Evolutionary conservation across 2,113 vertebrate genomes (phyloP).

Genomic region (Trochalopteron elliotii): DNA sequence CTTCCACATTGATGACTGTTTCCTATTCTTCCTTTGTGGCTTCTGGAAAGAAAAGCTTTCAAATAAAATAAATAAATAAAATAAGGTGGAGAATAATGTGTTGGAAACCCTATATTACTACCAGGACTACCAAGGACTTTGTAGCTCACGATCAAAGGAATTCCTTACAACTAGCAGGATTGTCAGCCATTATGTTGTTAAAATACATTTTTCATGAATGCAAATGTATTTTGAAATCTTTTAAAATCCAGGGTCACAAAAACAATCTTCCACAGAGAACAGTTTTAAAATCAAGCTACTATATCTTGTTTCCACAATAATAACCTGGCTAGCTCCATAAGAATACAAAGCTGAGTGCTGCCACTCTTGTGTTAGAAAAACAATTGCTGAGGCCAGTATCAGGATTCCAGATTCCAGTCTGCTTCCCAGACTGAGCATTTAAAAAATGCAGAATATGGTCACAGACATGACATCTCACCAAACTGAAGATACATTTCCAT

Average conservation of each 20-base stretch:
- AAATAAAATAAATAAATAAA: constrained; percentile 34
- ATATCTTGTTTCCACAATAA: not conserved
- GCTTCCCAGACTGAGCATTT: not conserved
- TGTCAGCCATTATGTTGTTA: constrained; percentile 18
- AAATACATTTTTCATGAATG: constrained; percentile 45
- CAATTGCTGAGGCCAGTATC: not conserved
- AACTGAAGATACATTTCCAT: not conserved
- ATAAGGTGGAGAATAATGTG: not conserved
- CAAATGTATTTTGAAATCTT: constrained; percentile 28
- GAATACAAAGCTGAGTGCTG: not conserved
- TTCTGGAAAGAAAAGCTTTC: constrained; percentile 11
- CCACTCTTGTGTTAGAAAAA: not conserved
- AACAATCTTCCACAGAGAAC: not conserved
- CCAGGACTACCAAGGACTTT: not conserved
- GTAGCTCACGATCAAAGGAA: constrained; percentile 43
- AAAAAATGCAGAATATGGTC: not conserved
- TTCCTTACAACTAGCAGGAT: not conserved
- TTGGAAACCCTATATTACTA: not conserved
- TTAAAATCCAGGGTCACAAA: constrained; percentile 1
- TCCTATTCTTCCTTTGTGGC: constrained; percentile 24
- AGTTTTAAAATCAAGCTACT: not conserved
- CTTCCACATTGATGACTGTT: not conserved
- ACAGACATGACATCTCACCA: not conserved
- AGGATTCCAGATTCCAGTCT: too few relatives aligned
- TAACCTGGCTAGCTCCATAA: not conserved